Conservation (phyloP, 2,113 vertebrate species). For the Ptilonorhynchus violaceus region DNA sequence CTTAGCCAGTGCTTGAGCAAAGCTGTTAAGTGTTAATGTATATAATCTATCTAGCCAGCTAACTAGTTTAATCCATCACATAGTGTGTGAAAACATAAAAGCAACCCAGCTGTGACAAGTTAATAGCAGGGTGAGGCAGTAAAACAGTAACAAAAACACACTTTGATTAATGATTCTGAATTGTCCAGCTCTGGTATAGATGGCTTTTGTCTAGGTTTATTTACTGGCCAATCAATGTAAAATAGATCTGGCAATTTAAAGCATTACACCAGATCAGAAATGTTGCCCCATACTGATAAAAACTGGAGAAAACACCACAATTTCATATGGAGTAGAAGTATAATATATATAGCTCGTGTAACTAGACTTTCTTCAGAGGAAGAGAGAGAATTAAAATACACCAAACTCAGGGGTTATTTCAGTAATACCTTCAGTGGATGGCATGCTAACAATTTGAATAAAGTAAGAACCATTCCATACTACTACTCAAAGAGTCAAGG, state of each 20-base stretch:
- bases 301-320: neutral
- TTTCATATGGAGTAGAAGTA: neutral
- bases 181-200: slow-evolving; percentile 49
- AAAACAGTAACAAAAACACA: slow-evolving; percentile 63
- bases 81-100: slow-evolving; percentile 68
- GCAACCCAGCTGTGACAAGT: slow-evolving; percentile 69
- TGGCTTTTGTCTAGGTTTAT: slow-evolving; percentile 63
- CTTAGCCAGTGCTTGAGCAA: slow-evolving; percentile 50
- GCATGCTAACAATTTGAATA: neutral
- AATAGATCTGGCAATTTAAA: slow-evolving; percentile 66
- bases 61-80: slow-evolving; percentile 78
- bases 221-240: slow-evolving; percentile 67
- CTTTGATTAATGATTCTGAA: slow-evolving; percentile 68
- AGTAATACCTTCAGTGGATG: neutral
- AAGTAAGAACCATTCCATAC: neutral
- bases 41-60: slow-evolving; percentile 73
- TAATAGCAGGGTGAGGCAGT: slow-evolving; percentile 68
- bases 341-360: neutral
- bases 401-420: neutral
- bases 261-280: slow-evolving; percentile 10
- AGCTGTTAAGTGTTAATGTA: slow-evolving; percentile 69
- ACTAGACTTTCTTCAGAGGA: neutral
- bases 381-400: neutral
- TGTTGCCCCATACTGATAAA: neutral
- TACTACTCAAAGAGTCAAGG: neutral